phyloP scores from a whole-genome alignment of 2,797 vertebrate genomes.

The Pyrocephalus nanus region DNA sequence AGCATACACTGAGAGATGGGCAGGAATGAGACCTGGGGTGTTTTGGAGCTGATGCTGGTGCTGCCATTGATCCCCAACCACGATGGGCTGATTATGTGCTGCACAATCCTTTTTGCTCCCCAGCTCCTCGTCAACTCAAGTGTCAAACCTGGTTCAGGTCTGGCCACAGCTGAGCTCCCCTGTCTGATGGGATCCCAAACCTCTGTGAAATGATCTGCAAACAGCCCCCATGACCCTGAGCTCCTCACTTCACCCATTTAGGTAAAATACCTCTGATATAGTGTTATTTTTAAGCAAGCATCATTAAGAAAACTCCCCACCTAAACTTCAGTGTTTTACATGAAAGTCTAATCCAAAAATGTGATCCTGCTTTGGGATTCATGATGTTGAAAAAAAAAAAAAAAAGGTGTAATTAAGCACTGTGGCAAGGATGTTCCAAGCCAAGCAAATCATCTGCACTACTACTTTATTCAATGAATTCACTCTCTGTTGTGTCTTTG shows the following conservation, averaged over 20 bases:
- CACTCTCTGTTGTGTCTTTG: conserved; percentile 30
- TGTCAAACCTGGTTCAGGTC: background rate
- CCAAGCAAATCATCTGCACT: conserved; percentile 2
- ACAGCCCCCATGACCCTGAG: background rate
- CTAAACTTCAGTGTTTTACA: background rate
- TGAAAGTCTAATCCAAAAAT: background rate
- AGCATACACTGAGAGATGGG: background rate
- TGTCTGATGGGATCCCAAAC: rapidly evolving
- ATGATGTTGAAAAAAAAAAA: background rate
- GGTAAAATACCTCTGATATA: background rate
- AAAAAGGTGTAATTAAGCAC: conserved; percentile 1
- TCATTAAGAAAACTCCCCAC: background rate
- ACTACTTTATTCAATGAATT: conserved; percentile 46
- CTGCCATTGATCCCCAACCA: background rate
- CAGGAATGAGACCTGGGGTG: background rate
- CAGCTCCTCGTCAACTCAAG: background rate
- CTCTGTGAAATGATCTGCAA: background rate
- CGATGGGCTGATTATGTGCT: rapidly evolving
- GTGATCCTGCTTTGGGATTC: background rate
- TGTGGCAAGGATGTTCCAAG: background rate
- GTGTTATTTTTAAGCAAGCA: background rate
- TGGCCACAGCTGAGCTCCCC: background rate
- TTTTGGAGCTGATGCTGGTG: background rate
- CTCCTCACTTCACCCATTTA: background rate
- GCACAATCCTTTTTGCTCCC: background rate